These are phyloP conservation scores for Spicauda simplicius DNA, from an alignment of 2,888 invertebrate genomes.

Conservation along the genomic window DNA sequence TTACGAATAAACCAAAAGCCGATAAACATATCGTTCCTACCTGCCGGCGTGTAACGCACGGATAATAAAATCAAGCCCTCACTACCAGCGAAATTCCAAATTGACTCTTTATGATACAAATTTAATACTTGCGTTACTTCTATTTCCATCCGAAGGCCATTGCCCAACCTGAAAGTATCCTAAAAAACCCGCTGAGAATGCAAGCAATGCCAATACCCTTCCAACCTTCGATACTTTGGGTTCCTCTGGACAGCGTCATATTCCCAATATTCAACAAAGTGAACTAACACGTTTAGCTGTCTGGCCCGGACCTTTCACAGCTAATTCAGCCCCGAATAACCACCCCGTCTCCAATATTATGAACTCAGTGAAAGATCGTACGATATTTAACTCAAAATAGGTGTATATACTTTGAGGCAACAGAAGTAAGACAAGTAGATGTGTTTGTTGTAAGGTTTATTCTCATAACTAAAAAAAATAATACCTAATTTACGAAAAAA, in stretches of 20 bases:
- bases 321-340: slow-evolving; percentile 52
- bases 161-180: slow-evolving; percentile 60
- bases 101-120: slow-evolving; percentile 39
- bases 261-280: slow-evolving; percentile 77
- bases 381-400: slow-evolving; percentile 63
- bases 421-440: slow-evolving; percentile 1
- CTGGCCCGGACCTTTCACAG: slow-evolving; percentile 61
- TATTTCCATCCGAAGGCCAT: slow-evolving; percentile 56
- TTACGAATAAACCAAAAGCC: not conserved
- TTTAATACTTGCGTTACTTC: slow-evolving; percentile 40
- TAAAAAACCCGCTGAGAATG: slow-evolving; percentile 66
- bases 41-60: not conserved
- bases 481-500: too few species aligned
- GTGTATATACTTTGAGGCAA: slow-evolving; percentile 28
- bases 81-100: slow-evolving; percentile 25
- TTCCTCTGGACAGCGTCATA: slow-evolving; percentile 68
- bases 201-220: slow-evolving; percentile 56
- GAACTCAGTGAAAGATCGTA: slow-evolving; percentile 50
- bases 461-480: too few species aligned
- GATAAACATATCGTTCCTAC: not conserved
- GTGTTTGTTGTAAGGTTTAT: too few species aligned
- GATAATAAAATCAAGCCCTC: slow-evolving; percentile 26
- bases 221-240: slow-evolving; percentile 58
- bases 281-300: slow-evolving; percentile 74
- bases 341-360: slow-evolving; percentile 51